Base-by-base conservation (phyloP, 2,888 invertebrate genomes). In the Ormyrus rosae region DNA sequence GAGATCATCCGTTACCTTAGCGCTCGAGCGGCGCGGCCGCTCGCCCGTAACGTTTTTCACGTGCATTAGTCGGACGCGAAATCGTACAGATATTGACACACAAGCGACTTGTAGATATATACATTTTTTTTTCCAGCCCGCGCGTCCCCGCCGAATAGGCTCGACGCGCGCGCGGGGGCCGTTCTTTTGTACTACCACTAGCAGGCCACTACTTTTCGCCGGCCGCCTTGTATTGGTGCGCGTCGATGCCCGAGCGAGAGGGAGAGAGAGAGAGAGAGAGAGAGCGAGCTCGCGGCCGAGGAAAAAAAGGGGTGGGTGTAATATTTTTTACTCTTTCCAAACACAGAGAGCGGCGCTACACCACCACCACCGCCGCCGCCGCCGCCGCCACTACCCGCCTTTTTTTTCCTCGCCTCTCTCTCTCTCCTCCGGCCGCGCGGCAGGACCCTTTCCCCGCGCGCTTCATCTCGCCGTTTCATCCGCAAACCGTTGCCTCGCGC, bases 241-340 rank as follows among this genome's bases (percentile, higher is more conserved):
- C 79, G 51, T 69, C 69, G 68, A 73, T 74, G 60, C 58, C 34
- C 56, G 69, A n/a, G 68, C n/a, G 19, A 63, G 74, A 63, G 45
- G 50, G 67, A 55, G 50, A 60, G 46, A 13, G 63, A 55, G 50
- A 8, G 70, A n/a, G n/a, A 8, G 55, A n/a, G 71, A 13, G 58
- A 34, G 74, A 0, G 58, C 19, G n/a, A 13, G 46, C 71, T 82
- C 76, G 80, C 77, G 68, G 64, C 34, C 79, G 61, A 60, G 68
- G 48, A 55, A 70, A 51, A 76, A 73, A 70, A 61, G 75, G 75
- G 86, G 88, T 86, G 88, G 86, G 87, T 89, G 89, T 89, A 89
- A 90, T 90, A 89, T 90, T 90, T 89, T 90, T 89, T 88, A 86
- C 87, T 89, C 86, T 88, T 87, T 86, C 85, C 86, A 86, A 88